Base-by-base conservation (phyloP, 2,888 invertebrate species). In the Mimas tiliae region DNA sequence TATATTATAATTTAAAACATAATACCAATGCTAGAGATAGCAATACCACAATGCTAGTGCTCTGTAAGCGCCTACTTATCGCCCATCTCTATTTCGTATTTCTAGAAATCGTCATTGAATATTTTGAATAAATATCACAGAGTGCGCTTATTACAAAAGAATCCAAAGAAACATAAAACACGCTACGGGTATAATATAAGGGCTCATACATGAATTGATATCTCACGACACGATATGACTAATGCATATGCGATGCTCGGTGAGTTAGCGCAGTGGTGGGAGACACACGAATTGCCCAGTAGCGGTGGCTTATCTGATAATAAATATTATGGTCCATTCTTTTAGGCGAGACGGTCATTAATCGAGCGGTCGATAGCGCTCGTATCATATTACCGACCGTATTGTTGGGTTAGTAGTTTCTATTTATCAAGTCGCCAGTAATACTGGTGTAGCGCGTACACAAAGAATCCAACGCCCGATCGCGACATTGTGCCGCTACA, bases 301-400 rank as follows among this genome's bases (percentile, higher is more conserved):
- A 93, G 93, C 93, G 82, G 79, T 68, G 83, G 84, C 87, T 90
- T 92, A 93, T 93, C 93, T 88, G 91, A 93, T 93, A 91, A 93
- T 92, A 93, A 93, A 93, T 93, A 93, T 93, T 91, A 88, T 89
- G 84, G 89, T 86, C 90, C 91, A 92, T 93, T 93, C 93, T 93
- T 93, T 93, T 93, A 91, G 90, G 88, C 87, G 90, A 88, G 90
- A 84, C 87, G 84, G 90, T 91, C 93, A 93, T 93, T 93, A 93
- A 93, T 93, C 91, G 88, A 89, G 82, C 74, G 86, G 87, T 88
- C 89, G 93, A 93, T 93, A 89, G 86, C 83, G 88, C 82, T 80
- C 86, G 89, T 92, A 93, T 93, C 93, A 89, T 84, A 89, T 91
- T 92, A 91, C 92, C 85, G 84, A 83, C 82, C 80, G 87, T 86